Evolutionary conservation across 64 coral and sea anemone genomes (phyloP).

Genomic region (Astreopora myriophthalma): DNA sequence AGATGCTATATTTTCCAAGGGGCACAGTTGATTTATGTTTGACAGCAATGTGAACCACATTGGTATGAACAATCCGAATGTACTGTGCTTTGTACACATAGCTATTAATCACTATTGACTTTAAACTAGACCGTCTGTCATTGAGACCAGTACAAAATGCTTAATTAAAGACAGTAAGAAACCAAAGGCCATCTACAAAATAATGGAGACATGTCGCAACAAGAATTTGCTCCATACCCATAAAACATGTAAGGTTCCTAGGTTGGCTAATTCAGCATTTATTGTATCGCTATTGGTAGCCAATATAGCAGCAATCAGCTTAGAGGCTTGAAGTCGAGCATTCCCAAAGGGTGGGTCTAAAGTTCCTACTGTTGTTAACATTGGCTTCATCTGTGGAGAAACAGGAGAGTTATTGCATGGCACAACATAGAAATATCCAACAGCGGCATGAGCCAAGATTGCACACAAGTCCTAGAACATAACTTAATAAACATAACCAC

Average conservation of each 20-base stretch:
- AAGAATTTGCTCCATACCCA: constrained; percentile 77
- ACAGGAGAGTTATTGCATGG: background rate
- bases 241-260: constrained; percentile 94
- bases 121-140: too few species aligned
- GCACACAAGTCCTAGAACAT: too few species aligned
- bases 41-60: too few species aligned
- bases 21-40: too few species aligned
- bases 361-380: constrained; percentile 91
- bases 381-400: constrained; percentile 70
- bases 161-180: background rate
- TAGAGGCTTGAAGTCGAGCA: constrained; percentile 93
- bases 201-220: too few species aligned
- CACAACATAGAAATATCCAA: background rate
- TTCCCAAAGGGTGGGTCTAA: constrained; percentile 96
- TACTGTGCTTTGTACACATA: too few species aligned
- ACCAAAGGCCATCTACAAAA: background rate
- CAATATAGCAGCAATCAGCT: constrained; percentile 89
- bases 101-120: too few species aligned
- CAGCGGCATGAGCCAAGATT: background rate
- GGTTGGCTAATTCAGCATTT: constrained; percentile 88
- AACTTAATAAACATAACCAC: too few species aligned
- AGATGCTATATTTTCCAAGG: too few species aligned
- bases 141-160: too few species aligned
- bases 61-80: too few species aligned
- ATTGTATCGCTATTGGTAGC: constrained; percentile 94